Conservation (phyloP, 2,888 invertebrate genomes). For the Philhelius pedissequus region DNA sequence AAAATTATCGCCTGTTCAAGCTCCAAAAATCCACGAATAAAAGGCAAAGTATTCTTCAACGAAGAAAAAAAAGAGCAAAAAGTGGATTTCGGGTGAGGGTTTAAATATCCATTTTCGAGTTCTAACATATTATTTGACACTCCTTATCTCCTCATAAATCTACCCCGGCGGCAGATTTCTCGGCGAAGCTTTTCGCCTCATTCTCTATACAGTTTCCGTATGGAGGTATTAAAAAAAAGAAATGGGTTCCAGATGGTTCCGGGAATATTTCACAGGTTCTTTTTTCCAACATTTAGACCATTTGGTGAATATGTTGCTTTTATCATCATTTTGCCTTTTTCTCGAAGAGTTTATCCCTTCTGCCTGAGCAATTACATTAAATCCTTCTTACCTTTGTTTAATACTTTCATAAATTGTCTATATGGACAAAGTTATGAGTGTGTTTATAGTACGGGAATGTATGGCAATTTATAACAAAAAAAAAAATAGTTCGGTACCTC, state of each 20-base stretch:
- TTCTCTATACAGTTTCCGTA: background rate
- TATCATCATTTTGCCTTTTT: constrained; percentile 21
- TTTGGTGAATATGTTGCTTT: constrained; percentile 39
- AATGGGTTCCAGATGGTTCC: constrained; percentile 52
- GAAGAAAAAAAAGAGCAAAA: constrained; percentile 1
- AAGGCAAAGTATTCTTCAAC: background rate
- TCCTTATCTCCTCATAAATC: constrained; percentile 67
- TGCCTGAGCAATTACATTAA: constrained; percentile 35
- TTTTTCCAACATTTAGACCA: constrained; percentile 32
- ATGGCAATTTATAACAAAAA: background rate
- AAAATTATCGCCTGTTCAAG: constrained; percentile 61
- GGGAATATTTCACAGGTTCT: constrained; percentile 33
- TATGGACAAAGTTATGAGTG: constrained; percentile 2
- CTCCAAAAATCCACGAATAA: constrained; percentile 18
- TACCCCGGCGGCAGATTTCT: constrained; percentile 36
- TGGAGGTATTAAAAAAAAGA: constrained; percentile 8
- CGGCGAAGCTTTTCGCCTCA: background rate
- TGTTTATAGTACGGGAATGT: no score
- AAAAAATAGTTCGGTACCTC: no score
- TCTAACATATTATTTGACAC: constrained; percentile 68
- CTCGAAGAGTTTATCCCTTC: constrained; percentile 9
- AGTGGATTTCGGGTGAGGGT: constrained; percentile 66
- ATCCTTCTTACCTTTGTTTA: constrained; percentile 11
- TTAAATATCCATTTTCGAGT: constrained; percentile 69
- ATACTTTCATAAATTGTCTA: constrained; percentile 14